Evolutionary conservation across 2,113 vertebrate species (phyloP).

Genomic region (Pycnonotus jocosus): DNA sequence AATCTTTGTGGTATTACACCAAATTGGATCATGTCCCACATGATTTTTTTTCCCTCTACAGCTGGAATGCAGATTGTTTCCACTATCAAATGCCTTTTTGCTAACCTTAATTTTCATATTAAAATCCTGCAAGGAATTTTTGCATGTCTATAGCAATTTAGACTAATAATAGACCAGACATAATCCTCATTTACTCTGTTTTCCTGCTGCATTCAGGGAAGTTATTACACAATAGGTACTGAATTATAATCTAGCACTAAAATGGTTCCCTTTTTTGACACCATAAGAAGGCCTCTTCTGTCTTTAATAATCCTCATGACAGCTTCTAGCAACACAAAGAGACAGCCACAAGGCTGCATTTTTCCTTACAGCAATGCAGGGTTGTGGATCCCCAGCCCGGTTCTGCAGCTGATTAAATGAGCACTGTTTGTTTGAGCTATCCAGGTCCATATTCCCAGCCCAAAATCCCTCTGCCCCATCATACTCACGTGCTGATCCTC

Average conservation of each 20-base stretch:
- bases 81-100: background rate
- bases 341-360: background rate
- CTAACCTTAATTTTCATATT: background rate
- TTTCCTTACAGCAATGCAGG: background rate
- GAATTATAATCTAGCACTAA: background rate
- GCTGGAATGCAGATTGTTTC: background rate
- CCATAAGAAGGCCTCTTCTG: background rate
- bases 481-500: conserved; percentile 90
- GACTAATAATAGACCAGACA: background rate
- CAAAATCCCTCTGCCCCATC: background rate
- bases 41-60: background rate
- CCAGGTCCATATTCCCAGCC: background rate
- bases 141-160: background rate
- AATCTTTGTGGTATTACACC: background rate
- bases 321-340: background rate
- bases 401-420: background rate
- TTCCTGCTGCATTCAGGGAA: background rate
- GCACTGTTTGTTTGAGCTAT: background rate
- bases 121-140: background rate
- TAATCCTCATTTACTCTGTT: background rate
- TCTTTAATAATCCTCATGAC: background rate
- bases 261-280: background rate
- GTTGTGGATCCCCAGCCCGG: background rate
- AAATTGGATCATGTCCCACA: rapidly evolving
- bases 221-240: background rate